phyloP scores from a whole-genome alignment of 2,113 vertebrate genomes.

The Phalacrocorax aristotelis region DNA sequence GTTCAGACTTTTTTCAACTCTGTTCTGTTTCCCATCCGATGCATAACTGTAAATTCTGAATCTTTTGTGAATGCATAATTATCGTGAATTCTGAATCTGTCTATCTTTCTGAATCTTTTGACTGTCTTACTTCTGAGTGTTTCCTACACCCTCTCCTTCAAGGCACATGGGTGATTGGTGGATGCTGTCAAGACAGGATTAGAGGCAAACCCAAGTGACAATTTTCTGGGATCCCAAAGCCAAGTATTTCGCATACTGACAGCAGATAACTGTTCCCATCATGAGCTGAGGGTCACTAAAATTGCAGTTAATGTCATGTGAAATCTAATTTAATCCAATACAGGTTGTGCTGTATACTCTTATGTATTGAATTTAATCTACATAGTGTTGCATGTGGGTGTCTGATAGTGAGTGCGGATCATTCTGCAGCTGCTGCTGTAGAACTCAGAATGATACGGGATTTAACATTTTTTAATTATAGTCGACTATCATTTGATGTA shows the following conservation, averaged over 20 bases:
- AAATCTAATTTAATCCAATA: background rate
- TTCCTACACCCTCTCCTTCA: conserved; percentile 7
- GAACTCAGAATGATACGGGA: background rate
- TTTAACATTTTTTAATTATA: background rate
- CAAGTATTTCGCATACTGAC: background rate
- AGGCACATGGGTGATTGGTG: background rate
- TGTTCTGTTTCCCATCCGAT: conserved; percentile 26
- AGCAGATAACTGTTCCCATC: background rate
- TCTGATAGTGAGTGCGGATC: background rate
- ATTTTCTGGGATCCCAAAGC: background rate
- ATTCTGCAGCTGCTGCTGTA: background rate
- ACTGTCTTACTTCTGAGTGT: conserved; percentile 7
- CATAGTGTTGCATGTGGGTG: background rate
- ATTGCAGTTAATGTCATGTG: background rate
- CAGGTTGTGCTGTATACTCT: background rate
- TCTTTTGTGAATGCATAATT: conserved; percentile 10
- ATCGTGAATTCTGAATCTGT: background rate
- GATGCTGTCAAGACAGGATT: background rate
- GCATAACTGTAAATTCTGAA: conserved; percentile 32
- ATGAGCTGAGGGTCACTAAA: background rate
- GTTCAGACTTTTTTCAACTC: conserved; percentile 49
- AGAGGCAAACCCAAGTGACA: background rate
- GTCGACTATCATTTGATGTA: background rate
- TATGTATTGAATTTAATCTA: background rate
- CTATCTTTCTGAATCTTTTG: conserved; percentile 28